Conservation (phyloP, 2,888 invertebrate species). For the Trichopria drosophilae region DNA sequence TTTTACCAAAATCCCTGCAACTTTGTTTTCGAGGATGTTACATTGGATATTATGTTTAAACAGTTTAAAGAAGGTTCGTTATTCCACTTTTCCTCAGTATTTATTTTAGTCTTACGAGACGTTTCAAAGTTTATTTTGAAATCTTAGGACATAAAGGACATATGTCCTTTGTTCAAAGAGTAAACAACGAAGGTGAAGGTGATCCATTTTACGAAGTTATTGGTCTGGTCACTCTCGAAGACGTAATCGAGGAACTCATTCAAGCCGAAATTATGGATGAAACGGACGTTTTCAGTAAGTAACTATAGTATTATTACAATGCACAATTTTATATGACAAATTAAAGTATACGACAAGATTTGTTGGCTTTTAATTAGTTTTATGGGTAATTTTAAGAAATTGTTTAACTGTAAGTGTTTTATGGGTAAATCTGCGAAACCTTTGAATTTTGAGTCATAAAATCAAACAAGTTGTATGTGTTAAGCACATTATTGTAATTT, state of each 20-base stretch:
- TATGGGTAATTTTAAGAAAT: too few species aligned
- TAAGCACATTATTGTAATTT: too few species aligned
- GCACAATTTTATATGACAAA: slow-evolving; percentile 9
- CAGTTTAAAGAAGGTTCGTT: slow-evolving; percentile 91
- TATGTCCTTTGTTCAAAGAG: slow-evolving; percentile 95
- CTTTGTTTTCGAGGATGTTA: slow-evolving; percentile 95
- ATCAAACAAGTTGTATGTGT: too few species aligned
- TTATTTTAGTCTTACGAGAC: neutral
- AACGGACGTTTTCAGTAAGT: slow-evolving; percentile 90
- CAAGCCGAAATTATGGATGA: slow-evolving; percentile 98
- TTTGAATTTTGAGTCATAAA: too few species aligned
- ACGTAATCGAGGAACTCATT: slow-evolving; percentile 96
- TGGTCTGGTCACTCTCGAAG: slow-evolving; percentile 93
- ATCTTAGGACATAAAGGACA: slow-evolving; percentile 77
- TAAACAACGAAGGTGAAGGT: slow-evolving; percentile 88
- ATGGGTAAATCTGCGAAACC: too few species aligned
- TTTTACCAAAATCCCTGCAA: slow-evolving; percentile 96
- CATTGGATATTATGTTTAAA: slow-evolving; percentile 91
- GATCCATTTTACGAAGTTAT: slow-evolving; percentile 94
- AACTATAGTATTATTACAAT: too few species aligned
- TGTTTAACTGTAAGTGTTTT: too few species aligned
- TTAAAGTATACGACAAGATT: too few species aligned
- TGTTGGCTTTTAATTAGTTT: neutral
- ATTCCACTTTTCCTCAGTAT: slow-evolving; percentile 3
- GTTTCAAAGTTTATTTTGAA: too few species aligned